phyloP scores from a whole-genome alignment of 1,140 invertebrate genomes.

The Panulirus ornatus region DNA sequence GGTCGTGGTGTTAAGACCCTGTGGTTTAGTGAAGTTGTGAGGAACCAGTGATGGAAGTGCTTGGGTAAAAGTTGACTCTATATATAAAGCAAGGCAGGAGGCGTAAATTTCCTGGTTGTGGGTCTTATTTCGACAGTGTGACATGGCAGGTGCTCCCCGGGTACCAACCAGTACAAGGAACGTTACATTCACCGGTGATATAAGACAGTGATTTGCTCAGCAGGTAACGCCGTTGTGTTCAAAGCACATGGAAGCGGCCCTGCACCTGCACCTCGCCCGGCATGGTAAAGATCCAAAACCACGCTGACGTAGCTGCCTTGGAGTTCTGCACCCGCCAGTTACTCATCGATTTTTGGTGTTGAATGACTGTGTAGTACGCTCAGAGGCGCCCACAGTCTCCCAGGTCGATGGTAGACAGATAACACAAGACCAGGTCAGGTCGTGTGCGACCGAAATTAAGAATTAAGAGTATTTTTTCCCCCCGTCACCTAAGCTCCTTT shows the following conservation, averaged over 20 bases:
- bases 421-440: not conserved
- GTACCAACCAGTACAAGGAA: not conserved
- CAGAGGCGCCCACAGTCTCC: not conserved
- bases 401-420: conserved; percentile 17
- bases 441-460: not conserved
- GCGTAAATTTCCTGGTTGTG: not conserved
- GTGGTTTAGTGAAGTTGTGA: not conserved
- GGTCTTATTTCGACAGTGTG: not conserved
- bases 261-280: too few species aligned
- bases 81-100: not conserved
- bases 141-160: not conserved
- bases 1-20: not conserved
- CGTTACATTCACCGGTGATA: too few species aligned
- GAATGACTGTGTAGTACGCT: conserved; percentile 20
- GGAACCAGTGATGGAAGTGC: not conserved
- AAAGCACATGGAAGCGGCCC: too few species aligned
- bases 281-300: too few species aligned
- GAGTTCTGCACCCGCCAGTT: not conserved
- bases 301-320: not conserved
- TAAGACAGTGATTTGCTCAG: too few species aligned
- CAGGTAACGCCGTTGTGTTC: too few species aligned
- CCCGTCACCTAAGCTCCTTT: too few species aligned
- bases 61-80: not conserved
- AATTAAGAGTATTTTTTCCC: too few species aligned
- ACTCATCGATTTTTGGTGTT: conserved; percentile 4